phyloP scores from a whole-genome alignment of 2,888 invertebrate species.

The Platynereis dumerilii region DNA sequence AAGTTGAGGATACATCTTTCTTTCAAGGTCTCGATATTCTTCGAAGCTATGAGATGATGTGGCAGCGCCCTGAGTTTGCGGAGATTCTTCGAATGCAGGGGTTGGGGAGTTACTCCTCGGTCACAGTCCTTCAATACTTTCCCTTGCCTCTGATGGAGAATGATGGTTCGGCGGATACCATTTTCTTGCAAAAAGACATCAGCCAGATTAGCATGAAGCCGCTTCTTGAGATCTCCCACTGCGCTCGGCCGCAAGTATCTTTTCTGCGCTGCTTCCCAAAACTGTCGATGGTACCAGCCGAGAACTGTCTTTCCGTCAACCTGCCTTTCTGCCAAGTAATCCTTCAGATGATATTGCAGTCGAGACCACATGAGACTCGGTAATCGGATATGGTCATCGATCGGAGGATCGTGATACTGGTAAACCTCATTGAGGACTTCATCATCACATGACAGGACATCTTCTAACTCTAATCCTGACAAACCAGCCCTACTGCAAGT shows the following conservation, averaged over 20 bases:
- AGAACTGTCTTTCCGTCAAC: conserved; percentile 46
- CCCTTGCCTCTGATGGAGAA: conserved; percentile 27
- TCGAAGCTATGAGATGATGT: conserved; percentile 30
- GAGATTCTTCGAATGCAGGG: conserved; percentile 21
- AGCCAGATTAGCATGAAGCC: conserved; percentile 28
- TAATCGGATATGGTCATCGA: conserved; percentile 34
- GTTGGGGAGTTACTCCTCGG: conserved; percentile 28
- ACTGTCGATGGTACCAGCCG: conserved; percentile 49
- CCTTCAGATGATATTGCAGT: conserved; percentile 41
- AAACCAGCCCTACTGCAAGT: conserved; percentile 36
- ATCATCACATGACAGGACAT: conserved; percentile 38
- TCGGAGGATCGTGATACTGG: conserved; percentile 40
- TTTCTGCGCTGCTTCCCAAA: conserved; percentile 42
- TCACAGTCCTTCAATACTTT: conserved; percentile 33
- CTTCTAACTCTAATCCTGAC: conserved; percentile 35
- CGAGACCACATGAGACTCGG: conserved; percentile 46
- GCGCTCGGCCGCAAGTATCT: conserved; percentile 24
- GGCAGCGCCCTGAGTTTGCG: conserved; percentile 34
- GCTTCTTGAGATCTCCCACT: neutral
- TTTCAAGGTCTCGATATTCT: conserved; percentile 14
- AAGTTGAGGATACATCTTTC: conserved; percentile 29
- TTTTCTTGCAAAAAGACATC: conserved; percentile 26
- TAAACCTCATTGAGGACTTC: conserved; percentile 41
- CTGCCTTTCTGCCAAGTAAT: conserved; percentile 42
- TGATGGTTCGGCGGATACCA: conserved; percentile 31